phyloP scores from a whole-genome alignment of 2,888 invertebrate species.

The Dynastes grantii region DNA sequence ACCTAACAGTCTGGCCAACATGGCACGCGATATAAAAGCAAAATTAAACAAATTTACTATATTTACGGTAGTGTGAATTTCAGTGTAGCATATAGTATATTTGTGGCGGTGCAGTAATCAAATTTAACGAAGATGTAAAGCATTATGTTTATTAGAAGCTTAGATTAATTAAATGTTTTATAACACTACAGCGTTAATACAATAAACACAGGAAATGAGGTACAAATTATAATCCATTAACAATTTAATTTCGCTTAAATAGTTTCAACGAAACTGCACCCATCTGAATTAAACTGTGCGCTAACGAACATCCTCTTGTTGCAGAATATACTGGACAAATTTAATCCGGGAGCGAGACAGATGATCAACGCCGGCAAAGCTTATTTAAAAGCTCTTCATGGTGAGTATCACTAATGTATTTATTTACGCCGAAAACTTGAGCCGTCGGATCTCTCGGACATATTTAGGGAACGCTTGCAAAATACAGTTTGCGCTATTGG shows the following conservation, averaged over 20 bases:
- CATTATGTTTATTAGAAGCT: too few species aligned
- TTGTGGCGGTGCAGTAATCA: too few species aligned
- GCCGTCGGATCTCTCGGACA: not conserved
- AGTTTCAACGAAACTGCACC: not conserved
- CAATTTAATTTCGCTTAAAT: constrained; percentile 2
- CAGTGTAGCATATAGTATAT: too few species aligned
- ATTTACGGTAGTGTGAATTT: not conserved
- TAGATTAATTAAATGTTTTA: too few species aligned
- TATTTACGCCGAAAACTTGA: constrained; percentile 33
- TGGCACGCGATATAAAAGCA: not conserved
- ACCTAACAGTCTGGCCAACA: not conserved
- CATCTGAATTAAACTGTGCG: not conserved
- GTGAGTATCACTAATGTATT: constrained; percentile 75
- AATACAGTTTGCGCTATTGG: not conserved
- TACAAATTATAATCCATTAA: not conserved
- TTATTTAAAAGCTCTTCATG: constrained; percentile 94
- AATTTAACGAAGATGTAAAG: too few species aligned
- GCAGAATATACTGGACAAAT: constrained; percentile 96
- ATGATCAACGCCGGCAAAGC: constrained; percentile 95
- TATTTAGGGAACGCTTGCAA: constrained; percentile 21
- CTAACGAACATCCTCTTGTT: constrained; percentile 70
- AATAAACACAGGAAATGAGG: too few species aligned
- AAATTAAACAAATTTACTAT: constrained; percentile 16
- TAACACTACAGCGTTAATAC: too few species aligned
- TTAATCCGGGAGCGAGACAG: constrained; percentile 95